A percentile compares a stretch with the other conserved stretches of the same genome.
These are phyloP conservation scores for Cassiopea xamachana DNA, from an alignment of 30 jellyfish, hydroid and myxozoan genomes.

Conservation along the genomic window DNA sequence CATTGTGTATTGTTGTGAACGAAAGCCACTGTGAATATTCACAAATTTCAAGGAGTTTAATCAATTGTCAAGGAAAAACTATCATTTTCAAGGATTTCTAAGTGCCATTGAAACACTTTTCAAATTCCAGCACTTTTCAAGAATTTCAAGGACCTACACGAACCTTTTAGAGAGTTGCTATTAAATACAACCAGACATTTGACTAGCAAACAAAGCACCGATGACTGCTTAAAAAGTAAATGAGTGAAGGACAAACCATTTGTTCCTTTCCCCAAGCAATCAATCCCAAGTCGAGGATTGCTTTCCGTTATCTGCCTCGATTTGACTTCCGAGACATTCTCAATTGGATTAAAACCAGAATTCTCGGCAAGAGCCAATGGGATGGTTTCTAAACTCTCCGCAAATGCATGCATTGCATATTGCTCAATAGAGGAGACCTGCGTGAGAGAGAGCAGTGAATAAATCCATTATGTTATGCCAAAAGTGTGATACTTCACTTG, in stretches of 20 bases:
- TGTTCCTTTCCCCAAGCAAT: conserved; percentile 91
- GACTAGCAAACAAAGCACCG: too few relatives aligned
- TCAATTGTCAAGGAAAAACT: too few relatives aligned
- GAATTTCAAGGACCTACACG: too few relatives aligned
- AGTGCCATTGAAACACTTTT: too few relatives aligned
- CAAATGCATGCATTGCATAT: conserved; percentile 99
- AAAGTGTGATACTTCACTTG: neutral
- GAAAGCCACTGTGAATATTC: too few relatives aligned
- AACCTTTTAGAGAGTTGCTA: too few relatives aligned
- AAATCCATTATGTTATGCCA: neutral
- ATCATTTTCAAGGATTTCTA: too few relatives aligned
- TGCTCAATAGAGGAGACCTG: conserved; percentile 99
- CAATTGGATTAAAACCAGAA: conserved; percentile 97
- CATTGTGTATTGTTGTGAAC: too few relatives aligned
- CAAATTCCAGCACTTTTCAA: too few relatives aligned
- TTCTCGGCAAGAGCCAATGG: conserved; percentile 99
- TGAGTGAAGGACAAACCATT: conserved; percentile 63
- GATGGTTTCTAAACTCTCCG: conserved; percentile 96
- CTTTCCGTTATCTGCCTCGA: conserved; percentile 85
- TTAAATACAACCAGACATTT: too few relatives aligned
- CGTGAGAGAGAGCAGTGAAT: conserved; percentile 10
- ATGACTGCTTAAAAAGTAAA: too few relatives aligned
- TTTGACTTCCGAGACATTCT: conserved; percentile 87
- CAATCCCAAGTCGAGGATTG: conserved; percentile 97
- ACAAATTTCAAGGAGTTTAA: too few relatives aligned